Evolutionary conservation across 2,797 vertebrate species (phyloP).

Genomic region (Bovichtus variegatus): DNA sequence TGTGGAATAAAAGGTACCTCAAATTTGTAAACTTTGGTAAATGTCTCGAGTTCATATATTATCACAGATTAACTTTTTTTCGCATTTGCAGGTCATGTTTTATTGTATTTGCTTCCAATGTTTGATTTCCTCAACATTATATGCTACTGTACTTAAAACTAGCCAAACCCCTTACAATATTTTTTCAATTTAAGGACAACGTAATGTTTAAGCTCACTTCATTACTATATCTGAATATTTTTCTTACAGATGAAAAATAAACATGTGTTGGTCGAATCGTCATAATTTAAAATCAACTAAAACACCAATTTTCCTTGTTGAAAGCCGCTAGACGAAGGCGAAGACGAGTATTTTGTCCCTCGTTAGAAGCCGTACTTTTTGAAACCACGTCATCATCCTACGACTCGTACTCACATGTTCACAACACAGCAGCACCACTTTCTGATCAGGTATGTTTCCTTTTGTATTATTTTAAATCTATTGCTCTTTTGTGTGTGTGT

Average conservation of each 20-base stretch:
- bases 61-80: too few species aligned
- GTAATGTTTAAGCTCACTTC: not conserved
- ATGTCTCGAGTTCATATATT: too few species aligned
- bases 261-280: not conserved
- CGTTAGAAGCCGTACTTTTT: not conserved
- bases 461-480: accelerated
- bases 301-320: not conserved
- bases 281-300: accelerated
- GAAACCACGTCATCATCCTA: not conserved
- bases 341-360: not conserved
- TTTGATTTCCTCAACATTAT: not conserved
- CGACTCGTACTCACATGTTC: conserved; percentile 22
- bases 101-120: not conserved
- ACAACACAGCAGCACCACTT: not conserved
- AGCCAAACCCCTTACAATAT: not conserved
- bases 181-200: not conserved
- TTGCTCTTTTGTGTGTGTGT: too few species aligned
- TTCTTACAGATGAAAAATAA: not conserved
- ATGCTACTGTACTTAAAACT: not conserved
- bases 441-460: not conserved
- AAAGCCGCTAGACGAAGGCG: too few species aligned
- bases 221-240: not conserved
- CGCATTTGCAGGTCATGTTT: too few species aligned
- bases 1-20: too few species aligned
- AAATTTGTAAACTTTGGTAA: too few species aligned